Evolutionary conservation across 2,113 vertebrate species (phyloP), one percentile per base, ranked within the genome.

Genomic region (Monarcha castaneiventris): DNA sequence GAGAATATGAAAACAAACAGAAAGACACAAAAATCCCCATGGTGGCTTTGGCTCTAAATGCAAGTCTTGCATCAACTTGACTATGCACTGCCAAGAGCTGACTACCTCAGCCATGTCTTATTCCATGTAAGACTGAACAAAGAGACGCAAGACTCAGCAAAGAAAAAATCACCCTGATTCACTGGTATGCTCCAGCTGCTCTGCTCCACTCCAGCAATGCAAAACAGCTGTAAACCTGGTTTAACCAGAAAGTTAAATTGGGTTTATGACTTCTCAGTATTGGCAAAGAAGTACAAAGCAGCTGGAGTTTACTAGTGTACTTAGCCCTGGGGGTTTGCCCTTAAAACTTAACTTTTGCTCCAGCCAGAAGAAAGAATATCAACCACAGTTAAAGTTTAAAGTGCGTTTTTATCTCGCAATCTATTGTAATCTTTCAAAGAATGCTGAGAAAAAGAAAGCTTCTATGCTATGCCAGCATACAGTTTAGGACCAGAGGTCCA

Each of bases 201-300:
- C 59, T 95, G 55, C 87, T 91, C 30, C 43, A 39, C 67, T 93
- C 82, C 63, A 91, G 82, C 75, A 94, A 94, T 76, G 35, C 63
- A 91, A 90, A 96, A 85, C 93, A 96, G 84, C 87, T 96, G 94
- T 91, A 97, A 95, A 85, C 87, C 75, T 88, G 79, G 84, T 94
- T 94, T 87, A 88, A 95, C 87, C 82, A 93, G 84, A 71, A 94
- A 96, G 89, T 86, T 85, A 85, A 91, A 95, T 80, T 80, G 46
- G 55, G 87, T 95, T 94, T 96, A 94, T 83, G 67, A 67, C 67
- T 96, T 93, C 63, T 77, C 59, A 41, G 39, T 63, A 86, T 93
- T 96, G 94, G 82, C 87, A 94, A 91, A 93, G 78, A 68, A 83
- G 82, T 90, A 91, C 75, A 91, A 93, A 93, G 87, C 95, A 96